Evolutionary conservation across 1,140 invertebrate species (phyloP), one percentile per base, ranked within the genome.

Genomic region (Vanessa atalanta): DNA sequence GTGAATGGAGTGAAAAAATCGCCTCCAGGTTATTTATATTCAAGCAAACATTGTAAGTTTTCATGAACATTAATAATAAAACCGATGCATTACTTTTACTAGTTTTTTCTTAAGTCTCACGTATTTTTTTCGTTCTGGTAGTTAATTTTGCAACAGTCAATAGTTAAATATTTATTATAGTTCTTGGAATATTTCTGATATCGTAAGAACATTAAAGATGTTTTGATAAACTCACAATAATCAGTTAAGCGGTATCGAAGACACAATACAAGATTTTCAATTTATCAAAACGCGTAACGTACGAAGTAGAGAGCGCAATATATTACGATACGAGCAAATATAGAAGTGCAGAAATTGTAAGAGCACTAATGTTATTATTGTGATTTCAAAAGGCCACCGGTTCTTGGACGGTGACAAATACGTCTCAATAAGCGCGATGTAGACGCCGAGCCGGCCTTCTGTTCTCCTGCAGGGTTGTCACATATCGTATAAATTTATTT

Each of bases 401-500:
- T 73, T 67, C 73, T 82, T 63, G 75, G 69, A 77, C 77, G 76
- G 76, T 79, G 82, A 83, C 82, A 82, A 83, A 85, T 80, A 85
- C 75, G 84, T 83, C 79, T 81, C 79, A 79, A 86, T 88, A 83
- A 83, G 77, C 73, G 72, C 76, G 67, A 23, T 73, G 75, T 70
- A 81, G 73, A 78, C 68, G 78, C 70, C 67, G 77, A 69, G 69
- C 67, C 71, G 51, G 72, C 70, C 78, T 75, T 79, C 80, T 82
- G 65, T 80, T 77, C 64, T 71, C 20, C 11, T 14, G 0, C 78
- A 87, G 83, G 85, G 85, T 75, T 87, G 82, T 11, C 66, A 76
- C 61, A 20, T 47, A 31, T 43, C n/a, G 3, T 20, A 15, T 15
- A 13, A 12, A 50, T 15, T 50, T 50, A 50, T 50, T 50, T 14